Base-by-base conservation (phyloP, 1,140 invertebrate genomes). In the Drosophila eugracilis region DNA sequence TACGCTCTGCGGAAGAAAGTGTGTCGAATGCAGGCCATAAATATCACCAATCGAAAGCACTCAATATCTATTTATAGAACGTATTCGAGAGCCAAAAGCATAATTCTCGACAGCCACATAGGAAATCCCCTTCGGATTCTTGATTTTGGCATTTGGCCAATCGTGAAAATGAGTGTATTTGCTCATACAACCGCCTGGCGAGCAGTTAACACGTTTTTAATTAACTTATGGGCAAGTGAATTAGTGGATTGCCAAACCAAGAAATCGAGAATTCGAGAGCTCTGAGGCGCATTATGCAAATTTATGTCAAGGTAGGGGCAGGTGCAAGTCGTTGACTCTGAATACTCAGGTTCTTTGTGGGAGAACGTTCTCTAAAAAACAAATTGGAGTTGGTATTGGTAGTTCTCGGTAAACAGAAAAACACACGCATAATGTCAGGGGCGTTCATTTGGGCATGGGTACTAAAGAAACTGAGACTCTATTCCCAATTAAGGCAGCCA, bases 271-370 rank as follows among this genome's bases (percentile, higher is more conserved):
- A 66, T 24, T 66, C 39, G 34, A 67, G 59, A n/a, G 42, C 41
- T 37, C 42, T 21, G 22, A 24, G 59, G 59, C 59, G 65, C 65
- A 69, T 80, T 80, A 58, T 59, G 62, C 39, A 79, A 85, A 85
- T 77, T 81, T 41, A 70, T 80, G 80, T 75, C 80, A 84, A 84
- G 80, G 65, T 37, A 53, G 37, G 57, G 70, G 57, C 48, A 54
- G 39, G 50, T 70, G 63, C 60, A 47, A 63, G 62, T 60, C 71
- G 59, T 79, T 84, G 80, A 84, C 79, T 71, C 30, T 32, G 12
- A 15, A 9, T 17, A 15, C 37, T 5, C 37, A 10, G 36, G n/a
- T 26, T 39, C 36, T 26, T 49, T 69, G n/a, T n/a, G 48, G 28
- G 42, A 48, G 22, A 75, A 37, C 28, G 48, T 70, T 70, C 66